Percentiles rank a stretch among this genome's conserved stretches.
Conservation (phyloP, 2,888 invertebrate genomes). For the Cryptocheilus praepositus region DNA sequence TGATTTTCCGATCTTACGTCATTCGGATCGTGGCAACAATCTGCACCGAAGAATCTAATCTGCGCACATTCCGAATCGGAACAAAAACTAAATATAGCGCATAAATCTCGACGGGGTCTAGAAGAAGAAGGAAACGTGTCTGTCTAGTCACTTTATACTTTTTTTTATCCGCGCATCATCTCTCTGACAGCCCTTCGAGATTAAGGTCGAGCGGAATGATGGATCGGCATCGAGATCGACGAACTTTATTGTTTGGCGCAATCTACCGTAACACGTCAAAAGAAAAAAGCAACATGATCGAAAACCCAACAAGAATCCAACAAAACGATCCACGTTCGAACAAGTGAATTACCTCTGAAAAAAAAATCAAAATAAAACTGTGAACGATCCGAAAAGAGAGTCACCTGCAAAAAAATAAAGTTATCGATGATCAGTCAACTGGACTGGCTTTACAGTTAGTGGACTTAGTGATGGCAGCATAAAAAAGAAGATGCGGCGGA, state of each 20-base stretch:
- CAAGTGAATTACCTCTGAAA: too few species aligned
- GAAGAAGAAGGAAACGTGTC: slow-evolving; percentile 4
- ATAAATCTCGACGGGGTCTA: too few species aligned
- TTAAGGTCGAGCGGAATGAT: background rate
- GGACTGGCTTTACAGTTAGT: background rate
- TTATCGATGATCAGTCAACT: too few species aligned
- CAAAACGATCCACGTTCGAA: background rate
- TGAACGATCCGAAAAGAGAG: too few species aligned
- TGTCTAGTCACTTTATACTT: background rate
- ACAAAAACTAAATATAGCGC: too few species aligned
- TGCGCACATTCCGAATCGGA: background rate
- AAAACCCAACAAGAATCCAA: too few species aligned
- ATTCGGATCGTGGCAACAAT: background rate
- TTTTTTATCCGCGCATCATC: background rate
- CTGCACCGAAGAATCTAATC: background rate
- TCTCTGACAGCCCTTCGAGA: background rate
- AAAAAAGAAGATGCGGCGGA: background rate
- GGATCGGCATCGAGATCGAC: background rate
- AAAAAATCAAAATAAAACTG: too few species aligned
- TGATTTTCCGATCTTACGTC: slow-evolving; percentile 2
- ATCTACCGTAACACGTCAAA: too few species aligned
- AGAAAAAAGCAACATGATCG: background rate
- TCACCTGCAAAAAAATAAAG: too few species aligned
- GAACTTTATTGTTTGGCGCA: too few species aligned
- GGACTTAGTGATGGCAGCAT: background rate